phyloP scores from a whole-genome alignment of 2,797 vertebrate species.

The Sebastes reedi region DNA sequence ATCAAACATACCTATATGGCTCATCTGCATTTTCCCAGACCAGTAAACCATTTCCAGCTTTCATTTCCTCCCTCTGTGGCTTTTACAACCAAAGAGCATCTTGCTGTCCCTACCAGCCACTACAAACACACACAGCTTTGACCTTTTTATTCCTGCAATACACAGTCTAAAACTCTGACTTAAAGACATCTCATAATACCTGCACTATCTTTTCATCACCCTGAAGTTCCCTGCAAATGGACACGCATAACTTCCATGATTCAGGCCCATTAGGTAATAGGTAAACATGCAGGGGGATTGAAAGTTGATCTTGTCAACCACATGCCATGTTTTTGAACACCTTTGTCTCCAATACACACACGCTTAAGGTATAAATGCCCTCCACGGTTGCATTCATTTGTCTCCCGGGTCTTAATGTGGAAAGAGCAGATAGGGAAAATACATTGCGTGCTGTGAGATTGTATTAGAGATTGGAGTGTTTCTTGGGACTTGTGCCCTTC shows the following conservation, averaged over 20 bases:
- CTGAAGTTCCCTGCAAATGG: constrained; percentile 3
- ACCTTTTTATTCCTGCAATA: constrained; percentile 9
- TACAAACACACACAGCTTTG: constrained; percentile 49
- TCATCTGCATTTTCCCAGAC: constrained; percentile 79
- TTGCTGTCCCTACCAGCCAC: constrained; percentile 13
- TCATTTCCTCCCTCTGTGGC: constrained; percentile 46
- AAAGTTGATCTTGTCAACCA: constrained; percentile 39
- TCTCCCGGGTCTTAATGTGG: constrained; percentile 53
- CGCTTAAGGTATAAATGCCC: constrained; percentile 36
- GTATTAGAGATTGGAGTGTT: constrained; percentile 45
- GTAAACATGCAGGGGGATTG: constrained; percentile 9
- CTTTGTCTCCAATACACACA: constrained; percentile 57
- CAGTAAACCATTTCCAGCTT: constrained; percentile 50
- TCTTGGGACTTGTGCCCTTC: constrained; percentile 39
- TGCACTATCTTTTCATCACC: neutral
- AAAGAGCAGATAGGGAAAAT: constrained; percentile 51
- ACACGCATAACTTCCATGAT: neutral
- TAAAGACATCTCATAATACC: neutral
- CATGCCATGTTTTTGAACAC: constrained; percentile 39
- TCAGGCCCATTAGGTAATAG: neutral
- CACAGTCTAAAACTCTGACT: constrained; percentile 2
- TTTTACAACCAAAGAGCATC: constrained; percentile 52
- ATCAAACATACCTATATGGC: constrained; percentile 75
- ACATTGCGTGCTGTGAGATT: constrained; percentile 40
- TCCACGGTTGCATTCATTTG: constrained; percentile 43